Conservation (phyloP, 2,113 vertebrate genomes). For the Edolisoma coerulescens region DNA sequence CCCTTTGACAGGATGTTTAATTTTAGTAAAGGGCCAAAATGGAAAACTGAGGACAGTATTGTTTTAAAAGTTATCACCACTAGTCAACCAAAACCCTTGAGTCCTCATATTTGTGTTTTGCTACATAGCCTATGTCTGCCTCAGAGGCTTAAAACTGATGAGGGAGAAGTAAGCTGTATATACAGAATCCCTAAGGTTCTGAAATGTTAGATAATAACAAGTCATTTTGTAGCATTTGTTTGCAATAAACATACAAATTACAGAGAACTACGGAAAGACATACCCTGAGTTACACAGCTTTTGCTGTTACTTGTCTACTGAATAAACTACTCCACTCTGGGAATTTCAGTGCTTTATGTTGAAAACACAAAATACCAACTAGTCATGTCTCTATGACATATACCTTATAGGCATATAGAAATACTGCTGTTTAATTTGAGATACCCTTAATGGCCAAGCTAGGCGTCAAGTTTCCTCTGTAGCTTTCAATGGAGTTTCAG, state of each 20-base stretch:
- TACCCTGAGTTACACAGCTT: background rate
- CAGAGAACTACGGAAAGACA: background rate
- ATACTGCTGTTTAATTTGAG: background rate
- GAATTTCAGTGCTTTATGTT: background rate
- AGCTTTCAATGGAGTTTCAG: background rate
- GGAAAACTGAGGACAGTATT: background rate
- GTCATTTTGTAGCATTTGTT: background rate
- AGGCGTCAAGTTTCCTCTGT: background rate
- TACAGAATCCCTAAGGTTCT: background rate
- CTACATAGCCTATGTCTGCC: background rate
- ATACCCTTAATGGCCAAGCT: background rate
- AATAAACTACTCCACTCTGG: background rate
- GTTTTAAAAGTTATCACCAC: background rate
- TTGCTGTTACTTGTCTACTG: background rate
- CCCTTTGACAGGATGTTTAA: background rate
- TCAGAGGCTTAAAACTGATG: background rate
- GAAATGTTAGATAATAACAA: background rate
- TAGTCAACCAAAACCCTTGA: background rate
- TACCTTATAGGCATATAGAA: background rate
- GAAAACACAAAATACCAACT: background rate
- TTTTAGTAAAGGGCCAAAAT: background rate
- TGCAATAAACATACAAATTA: conserved; percentile 6
- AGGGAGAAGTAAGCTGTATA: background rate
- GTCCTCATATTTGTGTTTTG: background rate
- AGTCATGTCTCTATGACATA: background rate